Conservation (phyloP, 2,797 vertebrate species). For the Sebastes steindachneri region DNA sequence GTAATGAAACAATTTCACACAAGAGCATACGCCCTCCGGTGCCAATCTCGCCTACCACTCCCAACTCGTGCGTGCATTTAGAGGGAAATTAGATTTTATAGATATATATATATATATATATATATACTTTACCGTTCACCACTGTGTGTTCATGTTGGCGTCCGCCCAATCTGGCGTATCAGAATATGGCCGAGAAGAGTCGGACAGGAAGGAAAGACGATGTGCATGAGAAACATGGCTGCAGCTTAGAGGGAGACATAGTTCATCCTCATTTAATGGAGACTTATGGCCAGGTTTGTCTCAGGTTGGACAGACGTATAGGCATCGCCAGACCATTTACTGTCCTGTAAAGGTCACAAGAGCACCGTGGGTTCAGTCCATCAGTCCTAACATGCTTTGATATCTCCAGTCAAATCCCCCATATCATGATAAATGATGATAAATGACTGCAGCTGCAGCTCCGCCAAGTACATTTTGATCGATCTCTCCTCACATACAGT, state of each 20-base stretch:
- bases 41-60: conserved; percentile 61
- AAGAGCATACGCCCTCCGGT: conserved; percentile 71
- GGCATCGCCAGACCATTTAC: conserved; percentile 26
- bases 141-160: not conserved
- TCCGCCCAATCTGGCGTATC: not conserved
- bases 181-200: not conserved
- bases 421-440: conserved; percentile 45
- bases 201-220: not conserved
- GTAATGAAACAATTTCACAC: conserved; percentile 80
- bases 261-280: conserved; percentile 33
- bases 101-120: no score
- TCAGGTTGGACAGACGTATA: conserved; percentile 10
- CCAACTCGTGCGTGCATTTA: conserved; percentile 28
- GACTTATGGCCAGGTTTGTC: conserved; percentile 33
- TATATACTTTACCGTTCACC: conserved; percentile 12
- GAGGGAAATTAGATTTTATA: conserved; percentile 38
- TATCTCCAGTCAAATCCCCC: conserved; percentile 28
- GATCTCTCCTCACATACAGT: not conserved
- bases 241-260: not conserved
- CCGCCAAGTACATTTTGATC: conserved; percentile 29
- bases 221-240: not conserved
- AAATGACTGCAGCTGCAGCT: conserved; percentile 16
- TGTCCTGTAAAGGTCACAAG: conserved; percentile 56
- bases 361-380: conserved; percentile 8
- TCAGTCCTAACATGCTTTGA: conserved; percentile 50